Evolutionary conservation across 1,140 invertebrate species (phyloP).

Genomic region (Drosophila rufa): DNA sequence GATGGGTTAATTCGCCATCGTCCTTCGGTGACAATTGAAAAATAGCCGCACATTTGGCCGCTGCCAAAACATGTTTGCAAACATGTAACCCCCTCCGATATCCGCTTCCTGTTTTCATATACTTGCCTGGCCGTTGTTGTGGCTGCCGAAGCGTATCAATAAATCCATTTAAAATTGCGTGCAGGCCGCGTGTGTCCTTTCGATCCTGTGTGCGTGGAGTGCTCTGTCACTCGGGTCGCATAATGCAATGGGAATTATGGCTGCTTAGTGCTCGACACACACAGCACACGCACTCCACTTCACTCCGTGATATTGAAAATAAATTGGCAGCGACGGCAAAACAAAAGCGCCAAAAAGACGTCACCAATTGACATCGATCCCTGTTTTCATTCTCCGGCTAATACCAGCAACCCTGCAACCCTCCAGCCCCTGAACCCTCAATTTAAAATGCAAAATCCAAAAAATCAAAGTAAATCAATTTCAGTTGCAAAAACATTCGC

Average conservation of each 20-base stretch:
- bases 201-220: slow-evolving; percentile 45
- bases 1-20: slow-evolving; percentile 51
- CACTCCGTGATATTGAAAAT: slow-evolving; percentile 66
- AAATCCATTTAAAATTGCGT: slow-evolving; percentile 84
- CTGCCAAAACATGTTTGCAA: slow-evolving; percentile 77
- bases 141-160: slow-evolving; percentile 75
- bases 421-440: slow-evolving; percentile 38
- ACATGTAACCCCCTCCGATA: slow-evolving; percentile 60
- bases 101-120: slow-evolving; percentile 4
- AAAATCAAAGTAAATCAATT: slow-evolving; percentile 85
- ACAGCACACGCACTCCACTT: slow-evolving; percentile 6
- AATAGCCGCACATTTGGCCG: slow-evolving; percentile 72
- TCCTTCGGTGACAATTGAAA: slow-evolving; percentile 77
- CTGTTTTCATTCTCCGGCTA: slow-evolving; percentile 15
- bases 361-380: slow-evolving; percentile 74
- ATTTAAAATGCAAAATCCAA: slow-evolving; percentile 84
- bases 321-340: slow-evolving; percentile 78
- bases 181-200: slow-evolving; percentile 65
- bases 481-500: slow-evolving; percentile 70
- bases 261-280: slow-evolving; percentile 65
- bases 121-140: slow-evolving; percentile 41
- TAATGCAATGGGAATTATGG: slow-evolving; percentile 81
- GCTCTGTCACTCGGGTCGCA: slow-evolving; percentile 55
- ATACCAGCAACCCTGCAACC: slow-evolving; percentile 45
- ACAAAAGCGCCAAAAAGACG: slow-evolving; percentile 72